phyloP scores from a whole-genome alignment of 2,113 vertebrate species.

The Damaliscus lunatus region DNA sequence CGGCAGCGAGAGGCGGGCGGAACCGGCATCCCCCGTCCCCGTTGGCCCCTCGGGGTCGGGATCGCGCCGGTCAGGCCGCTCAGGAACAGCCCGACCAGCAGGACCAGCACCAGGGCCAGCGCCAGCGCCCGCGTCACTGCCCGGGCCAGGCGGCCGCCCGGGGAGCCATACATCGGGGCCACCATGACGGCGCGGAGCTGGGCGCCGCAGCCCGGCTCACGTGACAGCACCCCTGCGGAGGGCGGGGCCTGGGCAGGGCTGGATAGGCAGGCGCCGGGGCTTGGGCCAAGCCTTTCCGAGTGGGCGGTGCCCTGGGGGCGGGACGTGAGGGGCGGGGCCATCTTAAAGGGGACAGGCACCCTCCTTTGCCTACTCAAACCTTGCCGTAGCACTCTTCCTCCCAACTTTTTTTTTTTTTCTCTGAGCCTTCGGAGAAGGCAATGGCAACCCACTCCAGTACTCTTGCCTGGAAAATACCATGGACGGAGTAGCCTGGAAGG shows the following conservation, averaged over 20 bases:
- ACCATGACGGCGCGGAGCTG: background rate
- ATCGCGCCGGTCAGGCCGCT: background rate
- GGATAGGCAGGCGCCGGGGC: background rate
- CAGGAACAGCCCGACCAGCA: conserved; percentile 22
- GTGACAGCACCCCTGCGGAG: background rate
- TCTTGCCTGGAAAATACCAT: no score
- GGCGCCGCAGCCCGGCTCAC: background rate
- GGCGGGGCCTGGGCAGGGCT: background rate
- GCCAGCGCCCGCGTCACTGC: conserved; percentile 1
- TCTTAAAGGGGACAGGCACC: background rate
- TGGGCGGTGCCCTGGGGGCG: background rate
- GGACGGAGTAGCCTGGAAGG: no score
- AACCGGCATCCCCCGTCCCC: background rate
- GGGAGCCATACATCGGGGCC: background rate
- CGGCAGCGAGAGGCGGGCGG: conserved; percentile 40
- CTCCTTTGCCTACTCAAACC: fast-evolving
- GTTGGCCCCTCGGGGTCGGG: background rate
- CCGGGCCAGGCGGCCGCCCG: background rate
- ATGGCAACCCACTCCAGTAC: no score
- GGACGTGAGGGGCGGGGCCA: background rate
- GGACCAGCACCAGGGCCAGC: conserved; percentile 35
- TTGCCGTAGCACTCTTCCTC: fast-evolving
- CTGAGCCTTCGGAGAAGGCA: no score
- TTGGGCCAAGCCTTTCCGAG: background rate
- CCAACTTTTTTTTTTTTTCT: no score